Percentiles rank a stretch among this genome's conserved stretches.
phyloP scores from a whole-genome alignment of 1,140 invertebrate genomes.

The Ruditapes philippinarum region DNA sequence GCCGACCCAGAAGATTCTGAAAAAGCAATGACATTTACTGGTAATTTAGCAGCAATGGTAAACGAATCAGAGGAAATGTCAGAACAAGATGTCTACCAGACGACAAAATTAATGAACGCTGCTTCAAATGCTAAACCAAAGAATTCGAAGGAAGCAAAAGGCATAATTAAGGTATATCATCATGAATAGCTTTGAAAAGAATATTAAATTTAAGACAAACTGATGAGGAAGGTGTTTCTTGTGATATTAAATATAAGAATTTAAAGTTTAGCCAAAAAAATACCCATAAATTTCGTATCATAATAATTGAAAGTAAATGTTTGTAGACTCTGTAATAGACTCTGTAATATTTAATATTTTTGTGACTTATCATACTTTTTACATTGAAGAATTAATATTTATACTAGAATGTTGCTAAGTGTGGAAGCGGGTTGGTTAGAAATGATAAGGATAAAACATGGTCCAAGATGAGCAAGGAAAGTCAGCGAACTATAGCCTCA shows the following conservation, averaged over 20 bases:
- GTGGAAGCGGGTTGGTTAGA: conserved; percentile 36
- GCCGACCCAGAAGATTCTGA: conserved; percentile 16
- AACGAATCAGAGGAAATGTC: conserved; percentile 15
- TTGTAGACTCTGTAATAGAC: too few species aligned
- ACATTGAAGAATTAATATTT: too few species aligned
- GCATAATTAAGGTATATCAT: conserved; percentile 47
- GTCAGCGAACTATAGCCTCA: conserved; percentile 77
- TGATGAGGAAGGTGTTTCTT: too few species aligned
- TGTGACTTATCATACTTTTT: too few species aligned
- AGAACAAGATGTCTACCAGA: conserved; percentile 49
- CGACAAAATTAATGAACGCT: conserved; percentile 48
- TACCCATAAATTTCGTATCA: too few species aligned
- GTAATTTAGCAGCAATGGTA: neutral
- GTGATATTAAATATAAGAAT: too few species aligned
- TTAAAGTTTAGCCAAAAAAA: too few species aligned
- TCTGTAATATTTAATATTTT: too few species aligned
- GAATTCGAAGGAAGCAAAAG: conserved; percentile 39
- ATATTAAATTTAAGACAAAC: too few species aligned
- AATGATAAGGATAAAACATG: conserved; percentile 36
- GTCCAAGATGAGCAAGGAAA: conserved; percentile 66
- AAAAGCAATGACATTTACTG: conserved; percentile 36
- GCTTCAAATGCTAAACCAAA: conserved; percentile 22
- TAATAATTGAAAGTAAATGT: neutral
- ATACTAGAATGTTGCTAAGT: conserved; percentile 52
- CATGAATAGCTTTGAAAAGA: too few species aligned